phyloP scores from a whole-genome alignment of 2,113 vertebrate species.

The Gorsachius goisagi region DNA sequence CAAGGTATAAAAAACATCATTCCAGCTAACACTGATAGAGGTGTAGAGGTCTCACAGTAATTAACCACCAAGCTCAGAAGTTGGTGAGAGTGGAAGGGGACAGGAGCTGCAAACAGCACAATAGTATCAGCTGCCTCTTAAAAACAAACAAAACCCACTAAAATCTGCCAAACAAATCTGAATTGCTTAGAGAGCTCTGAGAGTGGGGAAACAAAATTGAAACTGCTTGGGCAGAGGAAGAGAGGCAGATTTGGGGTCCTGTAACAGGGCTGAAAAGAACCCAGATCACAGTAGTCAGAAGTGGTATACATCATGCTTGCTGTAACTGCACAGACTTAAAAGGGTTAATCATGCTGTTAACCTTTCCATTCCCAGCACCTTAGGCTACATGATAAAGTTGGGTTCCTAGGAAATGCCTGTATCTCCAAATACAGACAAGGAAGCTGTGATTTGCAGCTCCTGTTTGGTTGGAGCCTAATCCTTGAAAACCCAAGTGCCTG shows the following conservation, averaged over 20 bases:
- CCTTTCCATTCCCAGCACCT: neutral
- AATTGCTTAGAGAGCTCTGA: neutral
- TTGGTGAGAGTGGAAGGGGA: neutral
- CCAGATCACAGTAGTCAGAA: neutral
- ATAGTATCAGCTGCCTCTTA: neutral
- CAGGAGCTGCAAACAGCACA: neutral
- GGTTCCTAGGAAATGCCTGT: neutral
- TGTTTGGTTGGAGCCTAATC: neutral
- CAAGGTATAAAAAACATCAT: neutral
- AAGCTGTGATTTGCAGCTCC: neutral
- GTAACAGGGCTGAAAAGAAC: neutral
- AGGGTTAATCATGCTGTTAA: neutral
- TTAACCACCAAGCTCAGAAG: constrained; percentile 20
- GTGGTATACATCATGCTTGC: neutral
- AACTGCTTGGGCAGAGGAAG: neutral
- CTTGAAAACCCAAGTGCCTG: neutral
- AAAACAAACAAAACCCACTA: too few relatives aligned
- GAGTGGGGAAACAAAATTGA: neutral
- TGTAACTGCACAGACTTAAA: neutral
- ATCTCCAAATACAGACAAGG: neutral
- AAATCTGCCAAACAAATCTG: neutral
- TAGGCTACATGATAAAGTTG: neutral
- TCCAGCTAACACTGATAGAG: neutral
- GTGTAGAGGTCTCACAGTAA: neutral
- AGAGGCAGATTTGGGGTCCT: neutral